phyloP scores from a whole-genome alignment of 2,113 vertebrate genomes.

The Gavialis gangeticus region DNA sequence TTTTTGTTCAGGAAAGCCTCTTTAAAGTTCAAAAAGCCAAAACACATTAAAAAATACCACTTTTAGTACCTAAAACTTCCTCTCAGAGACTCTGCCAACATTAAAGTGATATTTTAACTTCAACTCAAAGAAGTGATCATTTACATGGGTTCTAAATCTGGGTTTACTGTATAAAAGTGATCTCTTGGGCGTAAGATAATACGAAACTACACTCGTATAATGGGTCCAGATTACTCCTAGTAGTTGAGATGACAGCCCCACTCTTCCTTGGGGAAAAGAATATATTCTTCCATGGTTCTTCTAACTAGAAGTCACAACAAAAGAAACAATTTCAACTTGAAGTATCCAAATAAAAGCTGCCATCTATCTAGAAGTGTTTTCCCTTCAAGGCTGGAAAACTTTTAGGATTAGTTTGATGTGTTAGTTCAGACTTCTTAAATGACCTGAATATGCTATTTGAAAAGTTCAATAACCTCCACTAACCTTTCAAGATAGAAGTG shows the following conservation, averaged over 20 bases:
- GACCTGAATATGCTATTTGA: background rate
- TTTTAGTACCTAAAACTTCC: constrained; percentile 47
- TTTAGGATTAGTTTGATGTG: background rate
- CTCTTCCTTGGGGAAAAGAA: constrained; percentile 29
- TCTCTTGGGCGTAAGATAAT: constrained; percentile 43
- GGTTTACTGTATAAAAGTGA: constrained; percentile 39
- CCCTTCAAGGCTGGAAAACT: background rate
- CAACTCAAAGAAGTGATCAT: constrained; percentile 2
- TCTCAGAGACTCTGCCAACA: constrained; percentile 27
- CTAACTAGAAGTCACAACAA: constrained; percentile 5
- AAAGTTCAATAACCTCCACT: background rate
- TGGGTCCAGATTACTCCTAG: constrained; percentile 37
- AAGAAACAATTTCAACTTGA: background rate
- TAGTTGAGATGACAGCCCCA: constrained; percentile 24
- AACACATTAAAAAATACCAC: constrained; percentile 44
- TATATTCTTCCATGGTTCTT: constrained; percentile 3
- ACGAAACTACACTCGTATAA: constrained; percentile 26
- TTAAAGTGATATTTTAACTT: constrained; percentile 40
- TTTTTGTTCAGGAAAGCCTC: constrained; percentile 1
- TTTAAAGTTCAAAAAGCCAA: constrained; percentile 18
- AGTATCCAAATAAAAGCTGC: background rate
- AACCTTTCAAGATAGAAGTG: background rate
- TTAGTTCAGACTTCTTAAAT: background rate
- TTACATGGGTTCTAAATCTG: constrained; percentile 45
- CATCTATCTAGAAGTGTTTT: background rate